Conservation (phyloP, 1,140 invertebrate genomes). For the Caenorhabditis briggsae region DNA sequence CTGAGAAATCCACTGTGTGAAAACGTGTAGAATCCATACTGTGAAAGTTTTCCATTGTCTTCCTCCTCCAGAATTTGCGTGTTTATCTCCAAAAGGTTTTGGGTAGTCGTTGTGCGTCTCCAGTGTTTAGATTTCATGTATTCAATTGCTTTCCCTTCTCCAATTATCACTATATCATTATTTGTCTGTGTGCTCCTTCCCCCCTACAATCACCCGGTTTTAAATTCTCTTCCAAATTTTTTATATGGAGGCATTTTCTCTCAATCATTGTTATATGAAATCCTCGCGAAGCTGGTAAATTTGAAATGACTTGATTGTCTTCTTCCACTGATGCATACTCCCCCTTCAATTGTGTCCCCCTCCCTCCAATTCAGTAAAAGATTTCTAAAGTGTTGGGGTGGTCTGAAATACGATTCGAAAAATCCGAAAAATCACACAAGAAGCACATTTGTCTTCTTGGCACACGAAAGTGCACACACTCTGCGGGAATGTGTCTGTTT, state of each 20-base stretch:
- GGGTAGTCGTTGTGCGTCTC: background rate
- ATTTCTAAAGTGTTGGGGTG: background rate
- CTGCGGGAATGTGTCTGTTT: conserved; percentile 34
- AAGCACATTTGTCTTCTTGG: conserved; percentile 24
- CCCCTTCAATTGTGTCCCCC: background rate
- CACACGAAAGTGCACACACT: background rate
- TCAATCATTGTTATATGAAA: background rate
- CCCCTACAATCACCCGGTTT: conserved; percentile 23
- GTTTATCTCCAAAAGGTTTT: conserved; percentile 25
- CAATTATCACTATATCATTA: conserved; percentile 42
- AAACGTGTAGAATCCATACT: conserved; percentile 34
- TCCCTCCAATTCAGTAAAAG: conserved; percentile 17
- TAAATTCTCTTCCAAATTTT: background rate
- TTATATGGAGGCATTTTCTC: background rate
- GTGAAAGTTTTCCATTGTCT: conserved; percentile 11
- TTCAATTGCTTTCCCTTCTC: background rate
- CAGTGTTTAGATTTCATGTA: conserved; percentile 37
- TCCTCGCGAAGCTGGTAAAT: conserved; percentile 21
- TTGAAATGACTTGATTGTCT: conserved; percentile 12
- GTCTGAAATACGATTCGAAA: conserved; percentile 37
- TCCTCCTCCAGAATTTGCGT: conserved; percentile 21
- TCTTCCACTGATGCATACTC: conserved; percentile 26
- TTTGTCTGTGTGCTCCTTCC: conserved; percentile 45
- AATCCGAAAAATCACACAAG: background rate
- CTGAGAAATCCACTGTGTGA: conserved; percentile 30